These are phyloP conservation scores for Pristionchus pacificus DNA, from an alignment of 1,140 invertebrate species.

Conservation along the genomic window DNA sequence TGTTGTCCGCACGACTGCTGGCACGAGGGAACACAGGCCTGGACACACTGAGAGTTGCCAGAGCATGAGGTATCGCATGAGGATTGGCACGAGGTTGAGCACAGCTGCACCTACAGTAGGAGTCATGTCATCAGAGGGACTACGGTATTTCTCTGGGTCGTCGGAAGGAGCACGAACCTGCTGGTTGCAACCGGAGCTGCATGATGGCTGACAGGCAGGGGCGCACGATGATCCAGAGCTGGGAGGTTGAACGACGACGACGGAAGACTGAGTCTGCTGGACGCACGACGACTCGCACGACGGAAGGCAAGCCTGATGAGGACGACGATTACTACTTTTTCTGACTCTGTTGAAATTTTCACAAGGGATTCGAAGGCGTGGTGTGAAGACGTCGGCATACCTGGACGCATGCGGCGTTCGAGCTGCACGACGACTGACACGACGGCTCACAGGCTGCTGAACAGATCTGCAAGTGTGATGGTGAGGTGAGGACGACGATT, in stretches of 20 bases:
- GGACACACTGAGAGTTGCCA: constrained; percentile 34
- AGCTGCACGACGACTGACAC: constrained; percentile 33
- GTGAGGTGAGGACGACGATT: too few relatives aligned
- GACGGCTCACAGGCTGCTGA: constrained; percentile 34
- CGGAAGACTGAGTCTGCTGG: constrained; percentile 26
- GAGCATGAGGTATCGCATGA: constrained; percentile 35
- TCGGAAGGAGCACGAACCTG: neutral
- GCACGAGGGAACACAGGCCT: constrained; percentile 37
- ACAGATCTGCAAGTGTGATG: constrained; percentile 18
- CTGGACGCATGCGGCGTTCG: constrained; percentile 31
- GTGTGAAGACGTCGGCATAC: too few relatives aligned
- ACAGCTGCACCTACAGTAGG: constrained; percentile 30
- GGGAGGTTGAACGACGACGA: constrained; percentile 26
- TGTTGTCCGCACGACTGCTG: constrained; percentile 31
- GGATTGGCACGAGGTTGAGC: constrained; percentile 34
- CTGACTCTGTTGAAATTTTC: too few relatives aligned
- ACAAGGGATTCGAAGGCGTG: too few relatives aligned
- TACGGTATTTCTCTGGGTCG: neutral
- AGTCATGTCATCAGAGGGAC: neutral
- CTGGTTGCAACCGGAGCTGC: constrained; percentile 29
- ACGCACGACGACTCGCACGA: constrained; percentile 33
- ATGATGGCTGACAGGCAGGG: constrained; percentile 30
- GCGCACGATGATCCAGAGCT: constrained; percentile 16
- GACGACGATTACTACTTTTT: neutral
- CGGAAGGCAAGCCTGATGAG: constrained; percentile 26